phyloP scores from a whole-genome alignment of 2,797 vertebrate genomes.

The Pteronotus mesoamericanus region DNA sequence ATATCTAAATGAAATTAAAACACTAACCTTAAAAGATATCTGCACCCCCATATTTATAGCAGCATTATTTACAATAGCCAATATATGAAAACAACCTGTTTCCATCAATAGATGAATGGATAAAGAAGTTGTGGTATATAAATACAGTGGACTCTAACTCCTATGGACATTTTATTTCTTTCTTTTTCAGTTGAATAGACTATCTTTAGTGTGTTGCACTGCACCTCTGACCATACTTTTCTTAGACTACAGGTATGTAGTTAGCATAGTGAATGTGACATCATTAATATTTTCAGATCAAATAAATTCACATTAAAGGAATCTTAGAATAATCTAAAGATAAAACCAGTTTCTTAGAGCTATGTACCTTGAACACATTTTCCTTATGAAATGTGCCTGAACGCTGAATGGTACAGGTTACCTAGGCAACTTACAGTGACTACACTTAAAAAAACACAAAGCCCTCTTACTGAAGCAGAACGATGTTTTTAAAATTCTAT shows the following conservation, averaged over 20 bases:
- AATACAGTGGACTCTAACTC: background rate
- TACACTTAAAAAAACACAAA: slow-evolving; percentile 57
- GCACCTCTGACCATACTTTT: background rate
- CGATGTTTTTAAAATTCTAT: slow-evolving; percentile 57
- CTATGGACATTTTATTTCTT: background rate
- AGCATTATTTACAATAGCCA: background rate
- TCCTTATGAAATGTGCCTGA: slow-evolving; percentile 12
- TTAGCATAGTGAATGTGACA: background rate
- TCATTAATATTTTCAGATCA: background rate
- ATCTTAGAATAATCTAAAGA: slow-evolving; percentile 7
- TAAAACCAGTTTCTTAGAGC: slow-evolving; percentile 30
- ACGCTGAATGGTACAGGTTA: slow-evolving; percentile 56
- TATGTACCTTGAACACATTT: slow-evolving; percentile 41
- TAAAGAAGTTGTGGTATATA: background rate
- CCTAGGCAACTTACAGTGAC: slow-evolving; percentile 65
- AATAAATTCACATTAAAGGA: slow-evolving; percentile 8
- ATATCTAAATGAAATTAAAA: background rate
- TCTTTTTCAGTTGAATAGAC: background rate
- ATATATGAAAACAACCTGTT: background rate
- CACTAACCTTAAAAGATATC: background rate
- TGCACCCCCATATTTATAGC: background rate
- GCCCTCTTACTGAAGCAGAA: slow-evolving; percentile 24
- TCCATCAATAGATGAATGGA: too few relatives aligned
- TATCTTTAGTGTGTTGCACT: background rate
- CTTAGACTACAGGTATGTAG: background rate